Evolutionary conservation across 2,797 vertebrate genomes (phyloP), one percentile per base, ranked within the genome.

Genomic region (Gouania willdenowi): DNA sequence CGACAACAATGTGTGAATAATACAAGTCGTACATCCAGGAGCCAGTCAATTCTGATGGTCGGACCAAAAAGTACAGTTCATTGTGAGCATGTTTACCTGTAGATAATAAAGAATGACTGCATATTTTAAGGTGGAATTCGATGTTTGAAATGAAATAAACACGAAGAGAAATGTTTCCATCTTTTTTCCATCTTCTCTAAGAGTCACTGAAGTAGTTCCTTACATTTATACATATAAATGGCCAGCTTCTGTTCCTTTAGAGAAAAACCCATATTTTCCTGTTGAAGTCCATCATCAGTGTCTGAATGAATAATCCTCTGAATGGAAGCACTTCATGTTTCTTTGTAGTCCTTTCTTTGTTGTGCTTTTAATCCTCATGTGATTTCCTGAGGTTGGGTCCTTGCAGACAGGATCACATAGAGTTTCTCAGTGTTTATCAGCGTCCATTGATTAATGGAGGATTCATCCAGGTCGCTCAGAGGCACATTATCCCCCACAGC

Each of bases 311-410:
- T 12, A 26, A 33, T 30, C 3, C 6, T 23, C 15, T 5, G 8
- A 48, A 46, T 43, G 33, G 50, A 72, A 69, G 54, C 30, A 44
- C 51, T 44, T 49, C 26, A 30, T 24, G 23, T 1, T 29, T 6
- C 56, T 12, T 48, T 42, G 33, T 5, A 28, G 29, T 26, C 27
- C 20, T 21, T 5, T 26, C 46, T 36, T 53, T 40, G 9, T 23
- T 35, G 37, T 33, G 32, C 37, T 44, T 26, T 26, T 17, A 39
- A 44, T 48, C 49, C 18, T 20, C 15, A 4, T 26, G 25, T 1
- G 22, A 33, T 34, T 31, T 57, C 45, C 59, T 56, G 39, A 61
- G 40, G 27, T 29, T 13, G 12, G 26, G 10, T 72, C 36, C 44
- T 51, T 26, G n/a, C n/a, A n/a, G n/a, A n/a, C n/a, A n/a, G n/a